These are phyloP conservation scores for Cyanoderma ruficeps DNA, from an alignment of 2,113 vertebrate species.

Conservation along the genomic window DNA sequence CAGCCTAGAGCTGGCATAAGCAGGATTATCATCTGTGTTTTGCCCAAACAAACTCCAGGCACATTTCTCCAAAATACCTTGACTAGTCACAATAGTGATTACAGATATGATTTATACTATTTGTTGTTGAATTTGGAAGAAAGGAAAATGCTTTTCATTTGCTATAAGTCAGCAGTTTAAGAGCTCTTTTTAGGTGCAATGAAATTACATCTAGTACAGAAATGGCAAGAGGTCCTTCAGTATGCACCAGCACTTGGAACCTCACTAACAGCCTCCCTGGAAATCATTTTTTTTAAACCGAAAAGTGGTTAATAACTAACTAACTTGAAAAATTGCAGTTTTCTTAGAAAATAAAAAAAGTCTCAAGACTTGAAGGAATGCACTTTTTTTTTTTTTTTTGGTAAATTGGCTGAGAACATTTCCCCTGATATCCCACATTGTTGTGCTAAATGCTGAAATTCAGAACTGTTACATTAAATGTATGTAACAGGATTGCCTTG, in stretches of 20 bases:
- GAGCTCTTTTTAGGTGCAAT: background rate
- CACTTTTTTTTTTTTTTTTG: background rate
- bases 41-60: background rate
- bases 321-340: background rate
- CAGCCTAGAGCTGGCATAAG: background rate
- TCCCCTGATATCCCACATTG: background rate
- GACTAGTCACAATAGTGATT: background rate
- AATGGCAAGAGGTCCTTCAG: background rate
- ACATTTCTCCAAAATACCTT: background rate
- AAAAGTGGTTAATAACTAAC: background rate
- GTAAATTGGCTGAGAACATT: background rate
- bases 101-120: background rate
- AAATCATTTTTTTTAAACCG: background rate
- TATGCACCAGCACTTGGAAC: background rate
- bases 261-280: background rate
- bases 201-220: background rate
- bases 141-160: background rate
- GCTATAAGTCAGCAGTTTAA: background rate
- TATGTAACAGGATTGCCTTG: background rate
- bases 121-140: background rate
- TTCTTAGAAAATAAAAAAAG: background rate
- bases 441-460: background rate
- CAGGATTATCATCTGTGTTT: background rate
- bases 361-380: background rate
- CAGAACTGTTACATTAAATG: conserved; percentile 4